Conservation (phyloP, 2,888 invertebrate species). For the Coleophora flavipennella region DNA sequence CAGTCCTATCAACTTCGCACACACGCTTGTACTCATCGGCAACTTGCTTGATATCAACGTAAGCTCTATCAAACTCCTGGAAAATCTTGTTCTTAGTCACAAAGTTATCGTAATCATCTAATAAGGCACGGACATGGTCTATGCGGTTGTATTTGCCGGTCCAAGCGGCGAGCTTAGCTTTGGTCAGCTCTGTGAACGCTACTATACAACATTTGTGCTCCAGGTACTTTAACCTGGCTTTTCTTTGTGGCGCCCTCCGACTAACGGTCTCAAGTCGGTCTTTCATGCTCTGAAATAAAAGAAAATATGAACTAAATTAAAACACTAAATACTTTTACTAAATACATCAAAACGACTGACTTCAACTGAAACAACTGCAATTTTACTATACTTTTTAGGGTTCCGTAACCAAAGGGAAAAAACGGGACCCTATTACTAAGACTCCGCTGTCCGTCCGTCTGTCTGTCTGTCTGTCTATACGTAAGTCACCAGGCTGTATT, state of each 20-base stretch:
- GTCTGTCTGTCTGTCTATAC: too few species aligned
- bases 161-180: constrained; percentile 91
- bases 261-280: constrained; percentile 82
- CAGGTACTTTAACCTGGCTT: constrained; percentile 89
- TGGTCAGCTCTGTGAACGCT: constrained; percentile 91
- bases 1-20: constrained; percentile 84
- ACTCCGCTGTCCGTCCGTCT: too few species aligned
- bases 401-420: too few species aligned
- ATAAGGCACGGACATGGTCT: constrained; percentile 84
- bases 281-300: constrained; percentile 79
- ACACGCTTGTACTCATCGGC: constrained; percentile 91
- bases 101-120: constrained; percentile 93
- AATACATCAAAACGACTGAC: too few species aligned
- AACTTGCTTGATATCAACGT: constrained; percentile 92
- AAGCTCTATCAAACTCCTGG: constrained; percentile 94
- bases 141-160: constrained; percentile 90
- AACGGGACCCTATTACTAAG: too few species aligned
- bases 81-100: constrained; percentile 94
- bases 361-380: too few species aligned
- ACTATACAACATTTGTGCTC: constrained; percentile 95
- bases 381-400: too few species aligned
- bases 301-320: too few species aligned
- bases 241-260: constrained; percentile 83
- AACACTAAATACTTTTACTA: too few species aligned
- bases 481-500: too few species aligned